Conservation (phyloP, 2,797 vertebrate species). For the Falco concolor region DNA sequence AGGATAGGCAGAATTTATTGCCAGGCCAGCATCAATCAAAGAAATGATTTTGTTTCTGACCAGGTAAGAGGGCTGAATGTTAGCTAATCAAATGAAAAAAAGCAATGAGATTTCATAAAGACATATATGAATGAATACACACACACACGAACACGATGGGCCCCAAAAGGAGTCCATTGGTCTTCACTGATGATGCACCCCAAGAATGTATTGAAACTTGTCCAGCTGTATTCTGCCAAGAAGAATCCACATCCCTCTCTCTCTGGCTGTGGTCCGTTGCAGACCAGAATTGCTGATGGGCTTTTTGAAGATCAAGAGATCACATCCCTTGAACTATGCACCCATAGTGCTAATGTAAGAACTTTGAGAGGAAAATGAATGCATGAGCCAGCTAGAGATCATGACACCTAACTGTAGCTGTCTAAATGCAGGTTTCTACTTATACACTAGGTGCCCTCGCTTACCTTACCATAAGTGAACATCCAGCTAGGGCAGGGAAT, state of each 20-base stretch:
- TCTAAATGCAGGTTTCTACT: neutral
- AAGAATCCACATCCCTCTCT: neutral
- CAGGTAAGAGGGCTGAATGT: neutral
- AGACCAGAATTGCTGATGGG: neutral
- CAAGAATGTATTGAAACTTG: neutral
- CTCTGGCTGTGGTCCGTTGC: neutral
- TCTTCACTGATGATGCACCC: neutral
- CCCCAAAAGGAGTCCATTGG: neutral
- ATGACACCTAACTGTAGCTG: neutral
- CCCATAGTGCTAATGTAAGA: neutral
- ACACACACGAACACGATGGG: neutral
- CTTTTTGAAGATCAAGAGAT: neutral
- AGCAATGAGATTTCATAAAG: neutral
- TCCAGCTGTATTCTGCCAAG: neutral
- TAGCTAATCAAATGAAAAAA: neutral
- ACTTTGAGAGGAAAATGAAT: neutral
- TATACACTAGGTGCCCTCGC: neutral
- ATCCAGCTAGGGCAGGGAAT: neutral
- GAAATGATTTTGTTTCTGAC: neutral
- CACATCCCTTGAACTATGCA: neutral
- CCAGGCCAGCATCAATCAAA: slow-evolving; percentile 56
- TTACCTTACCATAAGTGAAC: neutral
- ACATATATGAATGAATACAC: neutral
- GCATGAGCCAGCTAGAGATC: neutral
- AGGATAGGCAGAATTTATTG: slow-evolving; percentile 53